Base-by-base conservation (phyloP, 2,113 vertebrate species). In the Lethenteron camtschaticum region DNA sequence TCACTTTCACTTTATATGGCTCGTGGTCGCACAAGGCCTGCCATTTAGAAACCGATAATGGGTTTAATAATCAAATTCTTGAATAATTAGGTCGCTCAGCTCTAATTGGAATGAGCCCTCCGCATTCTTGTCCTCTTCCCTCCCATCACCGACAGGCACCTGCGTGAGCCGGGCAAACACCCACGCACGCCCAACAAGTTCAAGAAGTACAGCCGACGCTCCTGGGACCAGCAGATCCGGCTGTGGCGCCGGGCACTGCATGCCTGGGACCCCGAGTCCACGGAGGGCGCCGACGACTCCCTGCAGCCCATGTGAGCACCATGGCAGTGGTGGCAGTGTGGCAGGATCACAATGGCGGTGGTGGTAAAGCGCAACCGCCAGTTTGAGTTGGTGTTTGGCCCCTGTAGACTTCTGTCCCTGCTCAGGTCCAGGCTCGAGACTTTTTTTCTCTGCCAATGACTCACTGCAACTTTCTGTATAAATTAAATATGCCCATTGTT, bases 171-270 rank as follows among this genome's bases (percentile, higher is more conserved):
- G 77, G 84, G 87, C 70, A 73, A 86, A 78, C 86, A 90, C 73
- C 87, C 85, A 7, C 81, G 81, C 70, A 89, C 83, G 4, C 85
- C 84, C 57, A 85, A 90, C 76, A 92, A 87, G 75, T 81, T 84
- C 72, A 82, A 80, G 73, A 86, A 84, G 75, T 87, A 85, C 72
- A 94, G 87, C 73, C 77, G 80, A 13, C 76, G 79, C 68, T 90
- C 84, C 58, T 90, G 85, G 85, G 85, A 89, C 76, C 82, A 83
- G 82, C 86, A 89, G 77, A 85, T 88, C 71, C 83, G 83, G 56
- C 79, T 87, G 20, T 86, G 85, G 86, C 80, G 87, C 77, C 76
- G 81, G 71, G 82, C 83, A 3, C 78, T 89, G 68, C 83, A 85
- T 78, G 77, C 80, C 14, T 87, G 86, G 86, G 86, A 89, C 70